A percentile compares a stretch with the other conserved stretches of the same genome.
Evolutionary conservation across 2,888 invertebrate species (phyloP).

Genomic region (Drosophila dives): DNA sequence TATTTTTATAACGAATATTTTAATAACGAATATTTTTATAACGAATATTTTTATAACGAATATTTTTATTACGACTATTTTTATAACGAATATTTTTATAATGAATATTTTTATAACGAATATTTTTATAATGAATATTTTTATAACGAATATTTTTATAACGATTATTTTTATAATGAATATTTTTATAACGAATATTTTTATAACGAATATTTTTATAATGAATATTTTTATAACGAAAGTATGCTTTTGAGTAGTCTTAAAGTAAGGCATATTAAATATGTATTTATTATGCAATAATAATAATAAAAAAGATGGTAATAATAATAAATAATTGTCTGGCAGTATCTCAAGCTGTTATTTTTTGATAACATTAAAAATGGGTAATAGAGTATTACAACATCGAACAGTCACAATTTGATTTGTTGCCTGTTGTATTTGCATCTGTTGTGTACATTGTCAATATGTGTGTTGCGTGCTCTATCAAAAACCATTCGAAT

Average conservation of each 20-base stretch:
- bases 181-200: no score
- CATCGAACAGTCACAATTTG: background rate
- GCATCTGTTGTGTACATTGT: constrained; percentile 39
- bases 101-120: no score
- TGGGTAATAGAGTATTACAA: background rate
- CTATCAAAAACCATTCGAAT: constrained; percentile 41
- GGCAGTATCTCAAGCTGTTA: background rate
- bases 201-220: no score
- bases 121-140: no score
- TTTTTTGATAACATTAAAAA: background rate
- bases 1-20: no score
- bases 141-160: no score
- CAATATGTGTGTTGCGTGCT: constrained; percentile 56
- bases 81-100: no score
- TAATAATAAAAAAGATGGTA: background rate
- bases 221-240: no score
- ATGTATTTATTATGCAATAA: background rate
- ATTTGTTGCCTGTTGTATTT: constrained; percentile 12
- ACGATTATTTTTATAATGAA: no score
- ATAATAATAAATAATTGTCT: background rate
- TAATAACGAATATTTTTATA: no score
- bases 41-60: no score
- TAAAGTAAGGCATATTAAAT: background rate
- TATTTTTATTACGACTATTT: no score
- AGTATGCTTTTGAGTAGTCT: background rate